Evolutionary conservation across 2,113 vertebrate species (phyloP), one percentile per base, ranked within the genome.

Genomic region (Greenwoodochromis staneri): DNA sequence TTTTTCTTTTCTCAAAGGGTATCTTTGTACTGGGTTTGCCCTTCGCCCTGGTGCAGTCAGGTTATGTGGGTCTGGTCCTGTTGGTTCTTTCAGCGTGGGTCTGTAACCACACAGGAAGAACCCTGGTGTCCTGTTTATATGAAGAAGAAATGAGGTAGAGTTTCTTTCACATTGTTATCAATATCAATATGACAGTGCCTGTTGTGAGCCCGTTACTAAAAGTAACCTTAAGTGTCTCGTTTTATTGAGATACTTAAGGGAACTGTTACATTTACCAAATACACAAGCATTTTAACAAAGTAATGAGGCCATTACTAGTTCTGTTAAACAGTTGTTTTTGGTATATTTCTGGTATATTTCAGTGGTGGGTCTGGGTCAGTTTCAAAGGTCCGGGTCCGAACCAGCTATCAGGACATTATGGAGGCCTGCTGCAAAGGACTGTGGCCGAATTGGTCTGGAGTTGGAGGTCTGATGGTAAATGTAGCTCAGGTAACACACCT

Each of bases 11-110:
- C 87, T 80, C 57, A 88, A 89, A 97, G 97, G 97, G 96, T 81
- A 96, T 97, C 91, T 97, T 97, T 94, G 96, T 97, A 82, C 83
- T 97, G 93, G 97, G 95, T 87, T 85, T 97, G 88, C 97, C 96
- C 0, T 97, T 97, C 4, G 95, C 96, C 88, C 89, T 97, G 86
- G 96, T 97, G 51, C 95, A 95, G 69, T 97, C 96, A 42, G 97
- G 96, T 24, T 96, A 97, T 87, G 84, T 95, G 69, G 96, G 97
- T 36, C 89, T 97, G 19, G 87, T 97, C 83, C 92, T 97, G 87
- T 94, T 96, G 89, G 88, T 96, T 71, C 49, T 97, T 86, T 94
- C 96, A 17, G 96, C 97, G 27, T 94, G 92, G 47, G 89, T 97
- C 71, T 97, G 97, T 81, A 97, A 95, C 95, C 97, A 98, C 94